Evolutionary conservation across 2,113 vertebrate genomes (phyloP), one percentile per base, ranked within the genome.

Genomic region (Mastomys coucha): DNA sequence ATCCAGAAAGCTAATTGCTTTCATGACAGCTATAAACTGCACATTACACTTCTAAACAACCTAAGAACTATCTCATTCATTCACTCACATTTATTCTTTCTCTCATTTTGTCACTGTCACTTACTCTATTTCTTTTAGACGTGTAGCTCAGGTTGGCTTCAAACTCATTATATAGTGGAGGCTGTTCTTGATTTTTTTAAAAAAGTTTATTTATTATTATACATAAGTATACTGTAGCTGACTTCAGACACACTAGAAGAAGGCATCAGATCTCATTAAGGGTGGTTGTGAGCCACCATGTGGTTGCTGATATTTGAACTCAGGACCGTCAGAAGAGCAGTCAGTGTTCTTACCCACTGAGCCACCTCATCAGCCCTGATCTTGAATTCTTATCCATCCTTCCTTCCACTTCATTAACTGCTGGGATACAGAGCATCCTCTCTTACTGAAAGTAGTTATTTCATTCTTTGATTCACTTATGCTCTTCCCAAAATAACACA

Each of bases 1-100:
- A 95, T 16, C n/a, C 24, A 89, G n/a, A 89, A 81, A 20, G 28
- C 56, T 85, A 80, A 90, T 1, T 77, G 26, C 53, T 95, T 93
- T n/a, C 33, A 88, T 8, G 7, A 45, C 7, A 10, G 58, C n/a
- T 28, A 70, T 81, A 86, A 26, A 33, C 12, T 93, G 13, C 36
- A 12, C 82, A 89, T 85, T 84, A 70, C 7, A 82, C 17, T 88
- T 92, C 17, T 45, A 45, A 22, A 72, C 22, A 91, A 65, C 13
- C 22, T 36, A 26, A 89, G 42, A 81, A 91, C 28, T 26, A 2
- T 65, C 63, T 86, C 63, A 39, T 45, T 19, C 26, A 85, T 65
- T 65, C 33, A 60, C 5, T 39, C 53, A 81, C 80, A 82, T 58
- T 39, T 82, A 58, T n/a, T 82, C 53, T 39, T 7, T 78, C 53